Evolutionary conservation across 2,113 vertebrate genomes (phyloP).

Genomic region (Callionymus lyra): DNA sequence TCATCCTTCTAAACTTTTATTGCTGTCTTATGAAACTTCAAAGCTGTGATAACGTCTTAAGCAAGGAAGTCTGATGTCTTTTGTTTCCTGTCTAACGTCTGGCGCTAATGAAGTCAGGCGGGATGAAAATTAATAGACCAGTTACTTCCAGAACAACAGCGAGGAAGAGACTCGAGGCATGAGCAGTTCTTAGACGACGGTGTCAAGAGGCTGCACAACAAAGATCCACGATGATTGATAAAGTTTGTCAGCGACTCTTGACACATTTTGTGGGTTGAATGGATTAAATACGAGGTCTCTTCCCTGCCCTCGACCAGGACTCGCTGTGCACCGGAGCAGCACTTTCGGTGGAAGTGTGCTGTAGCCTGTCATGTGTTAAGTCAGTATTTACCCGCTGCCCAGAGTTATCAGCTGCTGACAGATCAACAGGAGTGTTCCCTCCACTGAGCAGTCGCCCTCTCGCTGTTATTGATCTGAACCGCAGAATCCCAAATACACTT

Average conservation of each 20-base stretch:
- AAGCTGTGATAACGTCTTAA: too few relatives aligned
- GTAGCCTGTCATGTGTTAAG: constrained; percentile 25
- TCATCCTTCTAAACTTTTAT: too few relatives aligned
- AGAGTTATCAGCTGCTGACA: constrained; percentile 33
- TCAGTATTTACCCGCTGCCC: constrained; percentile 17
- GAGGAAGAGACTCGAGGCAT: constrained; percentile 39
- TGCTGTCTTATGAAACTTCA: too few relatives aligned
- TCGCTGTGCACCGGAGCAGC: constrained; percentile 9
- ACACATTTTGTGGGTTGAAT: constrained; percentile 20
- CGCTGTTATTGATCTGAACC: constrained; percentile 10
- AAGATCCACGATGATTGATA: constrained; percentile 38
- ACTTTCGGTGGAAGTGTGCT: constrained; percentile 17
- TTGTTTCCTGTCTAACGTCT: constrained; percentile 35
- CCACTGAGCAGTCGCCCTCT: constrained; percentile 22
- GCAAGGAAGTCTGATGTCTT: constrained; percentile 21
- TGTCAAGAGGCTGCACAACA: constrained; percentile 31
- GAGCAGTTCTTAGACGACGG: constrained; percentile 31
- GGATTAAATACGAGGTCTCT: constrained; percentile 26
- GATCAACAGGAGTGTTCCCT: constrained; percentile 17
- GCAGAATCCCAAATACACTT: constrained; percentile 10
- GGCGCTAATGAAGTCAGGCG: constrained; percentile 45
- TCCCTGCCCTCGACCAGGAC: constrained; percentile 21
- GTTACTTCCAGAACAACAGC: constrained; percentile 47
- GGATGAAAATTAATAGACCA: constrained; percentile 28
- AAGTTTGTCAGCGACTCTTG: constrained; percentile 18